These are phyloP conservation scores for Drosophila chauvacae DNA, from an alignment of 1,140 invertebrate genomes.

Conservation along the genomic window DNA sequence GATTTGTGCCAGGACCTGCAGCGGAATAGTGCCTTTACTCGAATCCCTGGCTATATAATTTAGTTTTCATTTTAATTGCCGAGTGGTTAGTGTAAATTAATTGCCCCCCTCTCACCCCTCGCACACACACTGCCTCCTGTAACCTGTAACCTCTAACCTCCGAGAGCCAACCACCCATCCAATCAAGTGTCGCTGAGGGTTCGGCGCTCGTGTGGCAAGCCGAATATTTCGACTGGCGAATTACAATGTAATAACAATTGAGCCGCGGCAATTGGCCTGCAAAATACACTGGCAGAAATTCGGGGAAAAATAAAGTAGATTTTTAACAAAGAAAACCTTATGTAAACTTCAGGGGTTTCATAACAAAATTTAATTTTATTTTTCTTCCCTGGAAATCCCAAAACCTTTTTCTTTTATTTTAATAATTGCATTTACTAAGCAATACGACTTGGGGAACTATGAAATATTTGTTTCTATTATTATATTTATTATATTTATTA, in stretches of 20 bases:
- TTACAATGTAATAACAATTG: conserved; percentile 46
- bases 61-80: conserved; percentile 81
- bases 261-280: conserved; percentile 6
- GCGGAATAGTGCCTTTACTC: conserved; percentile 1
- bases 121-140: not conserved
- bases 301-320: no score
- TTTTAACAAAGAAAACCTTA: no score
- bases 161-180: conserved; percentile 9
- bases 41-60: conserved; percentile 56
- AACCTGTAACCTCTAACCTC: conserved; percentile 3
- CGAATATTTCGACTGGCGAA: conserved; percentile 42
- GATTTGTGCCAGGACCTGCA: conserved; percentile 27
- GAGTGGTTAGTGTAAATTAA: conserved; percentile 78
- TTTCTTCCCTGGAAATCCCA: no score
- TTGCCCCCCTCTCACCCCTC: conserved; percentile 47
- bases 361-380: no score
- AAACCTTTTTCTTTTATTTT: no score
- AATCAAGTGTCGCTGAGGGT: conserved; percentile 45
- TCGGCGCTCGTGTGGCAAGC: conserved; percentile 11
- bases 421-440: no score
- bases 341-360: no score
- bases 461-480: no score
- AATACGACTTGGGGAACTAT: no score
- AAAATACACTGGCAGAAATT: conserved; percentile 5
- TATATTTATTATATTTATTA: no score